These are phyloP conservation scores for Nesidiocoris tenuis DNA, from an alignment of 2,888 invertebrate species.

Conservation along the genomic window DNA sequence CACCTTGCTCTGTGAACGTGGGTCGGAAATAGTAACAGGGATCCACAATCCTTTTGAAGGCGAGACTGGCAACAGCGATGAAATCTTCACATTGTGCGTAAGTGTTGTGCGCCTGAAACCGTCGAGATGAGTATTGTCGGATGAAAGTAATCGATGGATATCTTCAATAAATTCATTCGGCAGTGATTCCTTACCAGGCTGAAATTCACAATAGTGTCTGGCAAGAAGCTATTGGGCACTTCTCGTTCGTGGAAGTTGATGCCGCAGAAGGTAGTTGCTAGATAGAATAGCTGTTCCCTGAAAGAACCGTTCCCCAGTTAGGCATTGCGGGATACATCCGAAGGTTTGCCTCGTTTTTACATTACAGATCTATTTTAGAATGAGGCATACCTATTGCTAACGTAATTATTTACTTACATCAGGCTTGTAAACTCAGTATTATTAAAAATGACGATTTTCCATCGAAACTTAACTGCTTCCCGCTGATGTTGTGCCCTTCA, in stretches of 20 bases:
- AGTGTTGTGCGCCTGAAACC: constrained; percentile 14
- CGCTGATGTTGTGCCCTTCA: constrained; percentile 4
- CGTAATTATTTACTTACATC: too few relatives aligned
- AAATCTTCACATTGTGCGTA: constrained; percentile 5
- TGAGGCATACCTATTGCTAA: too few relatives aligned
- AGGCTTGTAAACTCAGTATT: too few relatives aligned
- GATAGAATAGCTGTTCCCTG: neutral
- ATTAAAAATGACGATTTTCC: too few relatives aligned
- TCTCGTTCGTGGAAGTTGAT: neutral
- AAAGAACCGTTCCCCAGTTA: too few relatives aligned
- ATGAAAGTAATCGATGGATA: neutral
- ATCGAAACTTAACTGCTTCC: constrained; percentile 1
- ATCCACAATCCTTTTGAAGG: neutral
- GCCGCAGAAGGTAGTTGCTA: constrained; percentile 2
- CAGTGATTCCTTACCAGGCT: neutral
- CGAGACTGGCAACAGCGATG: neutral
- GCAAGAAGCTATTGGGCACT: neutral
- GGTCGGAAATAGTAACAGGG: constrained; percentile 43
- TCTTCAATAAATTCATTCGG: neutral
- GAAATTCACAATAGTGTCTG: neutral
- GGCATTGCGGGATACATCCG: too few relatives aligned
- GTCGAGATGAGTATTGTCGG: too few relatives aligned
- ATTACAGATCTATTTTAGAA: too few relatives aligned
- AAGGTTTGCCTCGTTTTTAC: too few relatives aligned
- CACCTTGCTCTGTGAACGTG: constrained; percentile 29